Percentiles rank a stretch among this genome's conserved stretches.
Evolutionary conservation across 2,797 vertebrate species (phyloP).

Genomic region (Anguilla marmorata): DNA sequence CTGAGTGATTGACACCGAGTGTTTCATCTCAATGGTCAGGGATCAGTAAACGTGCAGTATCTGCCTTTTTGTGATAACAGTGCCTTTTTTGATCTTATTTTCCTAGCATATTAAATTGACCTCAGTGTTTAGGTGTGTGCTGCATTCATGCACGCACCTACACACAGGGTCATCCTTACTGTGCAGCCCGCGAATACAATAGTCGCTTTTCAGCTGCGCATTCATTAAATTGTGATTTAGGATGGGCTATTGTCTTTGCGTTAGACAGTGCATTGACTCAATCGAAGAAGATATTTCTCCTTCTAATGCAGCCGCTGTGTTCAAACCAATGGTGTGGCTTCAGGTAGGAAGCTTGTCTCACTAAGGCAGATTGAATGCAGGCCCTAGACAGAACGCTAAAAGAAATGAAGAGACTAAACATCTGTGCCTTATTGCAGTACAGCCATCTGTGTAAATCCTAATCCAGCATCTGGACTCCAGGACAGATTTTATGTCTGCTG

Average conservation of each 20-base stretch:
- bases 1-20: neutral
- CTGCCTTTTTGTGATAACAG: neutral
- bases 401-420: slow-evolving; percentile 8
- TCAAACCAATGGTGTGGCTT: slow-evolving; percentile 6
- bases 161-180: neutral
- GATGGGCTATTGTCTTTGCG: neutral
- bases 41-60: neutral
- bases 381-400: slow-evolving; percentile 17
- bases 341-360: slow-evolving; percentile 21
- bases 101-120: neutral
- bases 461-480: slow-evolving; percentile 14
- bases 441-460: neutral
- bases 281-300: slow-evolving; percentile 7
- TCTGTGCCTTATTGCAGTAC: slow-evolving; percentile 21
- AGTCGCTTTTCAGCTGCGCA: slow-evolving; percentile 14
- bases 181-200: slow-evolving; percentile 22
- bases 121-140: neutral
- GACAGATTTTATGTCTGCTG: slow-evolving; percentile 35
- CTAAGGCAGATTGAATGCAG: slow-evolving; percentile 24
- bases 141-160: neutral
- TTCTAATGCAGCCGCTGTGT: neutral
- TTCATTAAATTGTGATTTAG: slow-evolving; percentile 25
- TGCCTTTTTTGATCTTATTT: neutral
- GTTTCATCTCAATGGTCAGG: neutral
- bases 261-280: slow-evolving; percentile 22